Percentiles rank a stretch among this genome's conserved stretches.
These are phyloP conservation scores for Gobio occitaniae DNA, from an alignment of 2,797 vertebrate genomes.

Conservation along the genomic window DNA sequence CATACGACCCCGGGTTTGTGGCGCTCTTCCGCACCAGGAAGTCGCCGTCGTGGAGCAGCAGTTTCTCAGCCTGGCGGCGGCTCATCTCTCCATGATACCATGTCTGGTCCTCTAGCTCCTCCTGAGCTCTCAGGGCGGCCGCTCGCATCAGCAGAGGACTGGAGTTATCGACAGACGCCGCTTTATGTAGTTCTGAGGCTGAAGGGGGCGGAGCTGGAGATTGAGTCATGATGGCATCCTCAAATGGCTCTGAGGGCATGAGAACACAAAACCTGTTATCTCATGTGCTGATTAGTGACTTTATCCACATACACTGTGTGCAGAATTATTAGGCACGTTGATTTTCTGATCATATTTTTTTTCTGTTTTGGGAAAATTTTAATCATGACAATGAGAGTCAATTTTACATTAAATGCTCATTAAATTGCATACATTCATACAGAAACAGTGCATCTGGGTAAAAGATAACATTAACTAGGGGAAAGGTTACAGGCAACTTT, in stretches of 20 bases:
- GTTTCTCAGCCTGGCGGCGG: slow-evolving; percentile 91
- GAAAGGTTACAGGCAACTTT: too few species aligned
- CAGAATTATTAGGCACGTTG: too few species aligned
- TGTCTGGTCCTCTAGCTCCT: slow-evolving; percentile 85
- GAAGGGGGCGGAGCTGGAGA: slow-evolving; percentile 64
- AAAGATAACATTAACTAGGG: too few species aligned
- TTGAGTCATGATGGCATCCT: slow-evolving; percentile 91
- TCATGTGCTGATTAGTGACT: background rate
- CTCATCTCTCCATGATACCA: slow-evolving; percentile 98
- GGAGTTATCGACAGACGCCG: slow-evolving; percentile 82
- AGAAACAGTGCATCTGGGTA: too few species aligned
- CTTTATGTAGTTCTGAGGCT: slow-evolving; percentile 81
- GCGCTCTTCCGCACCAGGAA: slow-evolving; percentile 96
- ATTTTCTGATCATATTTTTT: too few species aligned
- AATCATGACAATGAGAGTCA: too few species aligned
- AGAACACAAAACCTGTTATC: background rate
- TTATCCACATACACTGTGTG: too few species aligned
- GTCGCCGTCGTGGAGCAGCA: slow-evolving; percentile 90
- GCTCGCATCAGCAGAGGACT: slow-evolving; percentile 85
- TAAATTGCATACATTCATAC: too few species aligned
- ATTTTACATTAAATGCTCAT: too few species aligned
- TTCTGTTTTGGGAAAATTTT: too few species aligned
- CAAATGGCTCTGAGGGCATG: slow-evolving; percentile 87
- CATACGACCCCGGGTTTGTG: slow-evolving; percentile 93
- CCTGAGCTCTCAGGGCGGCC: slow-evolving; percentile 77